Base-by-base conservation (phyloP, 2,113 vertebrate species). In the Trichomycterus rosablanca region DNA sequence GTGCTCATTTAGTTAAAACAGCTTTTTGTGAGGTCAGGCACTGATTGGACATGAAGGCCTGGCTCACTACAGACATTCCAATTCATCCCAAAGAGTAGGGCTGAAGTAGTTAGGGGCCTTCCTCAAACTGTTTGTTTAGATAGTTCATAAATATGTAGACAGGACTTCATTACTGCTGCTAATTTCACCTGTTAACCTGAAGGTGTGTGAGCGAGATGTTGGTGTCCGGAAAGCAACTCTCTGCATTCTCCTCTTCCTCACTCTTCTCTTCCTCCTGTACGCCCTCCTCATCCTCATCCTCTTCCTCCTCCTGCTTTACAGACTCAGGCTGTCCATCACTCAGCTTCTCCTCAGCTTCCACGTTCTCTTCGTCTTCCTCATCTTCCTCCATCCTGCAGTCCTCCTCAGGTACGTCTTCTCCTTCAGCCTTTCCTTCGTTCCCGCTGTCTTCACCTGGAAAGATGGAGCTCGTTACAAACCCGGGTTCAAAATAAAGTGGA, bases 121-220 rank as follows among this genome's bases (percentile, higher is more conserved):
- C n/a, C n/a, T n/a, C n/a, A n/a, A n/a, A n/a, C n/a, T n/a, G n/a
- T n/a, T n/a, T n/a, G n/a, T n/a, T n/a, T n/a, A n/a, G n/a, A n/a
- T n/a, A n/a, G n/a, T n/a, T n/a, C n/a, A n/a, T n/a, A n/a, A n/a
- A n/a, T n/a, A n/a, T n/a, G n/a, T n/a, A n/a, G n/a, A n/a, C n/a
- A n/a, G n/a, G n/a, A n/a, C n/a, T n/a, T n/a, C n/a, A n/a, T n/a
- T 35, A 35, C 14, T 35, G 1, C 9, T 11, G 34, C 20, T 15
- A 24, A 4, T 19, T 19, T 51, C 20, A 94, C 96, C 93, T 93
- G 78, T 82, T 89, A 10, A 89, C 73, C 50, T 94, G 93, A 19
- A 99, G 87, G 67, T 99, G 92, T 0, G 94, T 90, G 59, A 99
- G 84, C 32, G 94, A 89, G 15, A 99, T 97, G 2, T 86, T 79